Evolutionary conservation across 2,888 invertebrate genomes (phyloP).

Genomic region (Ethmia dodecea): DNA sequence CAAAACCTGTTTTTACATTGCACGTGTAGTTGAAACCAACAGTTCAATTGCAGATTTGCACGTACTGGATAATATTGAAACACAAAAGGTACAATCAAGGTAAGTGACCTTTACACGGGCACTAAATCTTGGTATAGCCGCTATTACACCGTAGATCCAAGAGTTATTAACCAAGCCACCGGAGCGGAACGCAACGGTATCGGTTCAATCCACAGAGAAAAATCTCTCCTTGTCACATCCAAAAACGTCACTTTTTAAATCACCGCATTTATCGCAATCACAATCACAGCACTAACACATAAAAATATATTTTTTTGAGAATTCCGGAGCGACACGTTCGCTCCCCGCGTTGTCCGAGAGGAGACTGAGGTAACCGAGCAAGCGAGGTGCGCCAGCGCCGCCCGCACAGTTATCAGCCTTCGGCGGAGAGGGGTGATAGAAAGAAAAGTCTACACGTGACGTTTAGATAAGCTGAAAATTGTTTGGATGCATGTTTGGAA

Average conservation of each 20-base stretch:
- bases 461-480: slow-evolving; percentile 16
- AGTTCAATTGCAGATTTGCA: too few relatives aligned
- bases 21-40: too few relatives aligned
- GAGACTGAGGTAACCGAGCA: slow-evolving; percentile 67
- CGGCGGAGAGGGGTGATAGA: slow-evolving; percentile 47
- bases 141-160: slow-evolving; percentile 65
- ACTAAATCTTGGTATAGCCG: slow-evolving; percentile 66
- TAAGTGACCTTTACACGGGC: slow-evolving; percentile 69
- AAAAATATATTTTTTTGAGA: too few relatives aligned
- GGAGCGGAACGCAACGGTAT: slow-evolving; percentile 69
- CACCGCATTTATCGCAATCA: slow-evolving; percentile 23
- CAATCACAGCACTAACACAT: slow-evolving; percentile 44
- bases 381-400: slow-evolving; percentile 59
- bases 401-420: slow-evolving; percentile 66
- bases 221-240: slow-evolving; percentile 1
- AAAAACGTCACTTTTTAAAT: slow-evolving; percentile 20
- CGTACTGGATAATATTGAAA: too few relatives aligned
- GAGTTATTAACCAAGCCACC: slow-evolving; percentile 67
- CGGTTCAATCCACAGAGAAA: slow-evolving; percentile 20
- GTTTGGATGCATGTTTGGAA: too few relatives aligned
- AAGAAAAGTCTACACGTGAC: slow-evolving; percentile 69
- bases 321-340: slow-evolving; percentile 35
- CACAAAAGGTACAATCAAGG: slow-evolving; percentile 41
- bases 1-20: too few relatives aligned
- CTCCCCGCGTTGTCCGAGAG: slow-evolving; percentile 36